Evolutionary conservation across 2,888 invertebrate species (phyloP).

Genomic region (Erebia aethiops): DNA sequence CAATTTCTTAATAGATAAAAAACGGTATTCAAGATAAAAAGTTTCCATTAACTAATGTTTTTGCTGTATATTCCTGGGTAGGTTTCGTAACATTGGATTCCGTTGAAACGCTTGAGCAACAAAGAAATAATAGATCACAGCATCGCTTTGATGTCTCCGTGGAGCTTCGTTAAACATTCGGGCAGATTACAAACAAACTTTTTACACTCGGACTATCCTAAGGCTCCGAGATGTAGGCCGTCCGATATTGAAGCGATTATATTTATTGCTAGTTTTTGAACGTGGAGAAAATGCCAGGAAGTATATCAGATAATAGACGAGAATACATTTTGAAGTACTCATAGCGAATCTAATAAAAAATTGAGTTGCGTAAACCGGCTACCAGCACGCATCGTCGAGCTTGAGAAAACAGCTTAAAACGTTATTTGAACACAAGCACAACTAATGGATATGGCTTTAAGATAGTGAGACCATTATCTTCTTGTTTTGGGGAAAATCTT

Average conservation of each 20-base stretch:
- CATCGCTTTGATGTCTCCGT: conserved; percentile 11
- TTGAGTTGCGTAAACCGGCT: conserved; percentile 3
- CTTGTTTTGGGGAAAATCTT: no score
- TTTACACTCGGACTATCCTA: conserved; percentile 15
- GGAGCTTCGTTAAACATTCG: not conserved
- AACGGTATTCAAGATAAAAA: not conserved
- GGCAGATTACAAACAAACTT: conserved; percentile 13
- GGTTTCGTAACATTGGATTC: conserved; percentile 8
- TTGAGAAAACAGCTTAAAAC: not conserved
- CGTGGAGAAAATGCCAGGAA: conserved; percentile 13
- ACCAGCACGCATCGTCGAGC: not conserved
- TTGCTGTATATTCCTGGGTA: not conserved
- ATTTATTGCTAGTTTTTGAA: conserved; percentile 6
- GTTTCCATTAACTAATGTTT: not conserved
- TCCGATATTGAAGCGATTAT: conserved; percentile 10
- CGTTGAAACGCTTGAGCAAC: conserved; percentile 16
- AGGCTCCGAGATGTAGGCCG: conserved; percentile 14
- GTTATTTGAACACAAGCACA: not conserved
- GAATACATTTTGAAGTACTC: conserved; percentile 3
- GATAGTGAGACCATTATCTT: no score
- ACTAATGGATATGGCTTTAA: no score
- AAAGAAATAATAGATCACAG: conserved; percentile 10
- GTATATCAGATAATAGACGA: not conserved
- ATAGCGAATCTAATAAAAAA: not conserved
- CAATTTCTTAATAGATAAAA: not conserved